phyloP scores from a whole-genome alignment of 1,140 invertebrate species.

The Penaeus chinensis region DNA sequence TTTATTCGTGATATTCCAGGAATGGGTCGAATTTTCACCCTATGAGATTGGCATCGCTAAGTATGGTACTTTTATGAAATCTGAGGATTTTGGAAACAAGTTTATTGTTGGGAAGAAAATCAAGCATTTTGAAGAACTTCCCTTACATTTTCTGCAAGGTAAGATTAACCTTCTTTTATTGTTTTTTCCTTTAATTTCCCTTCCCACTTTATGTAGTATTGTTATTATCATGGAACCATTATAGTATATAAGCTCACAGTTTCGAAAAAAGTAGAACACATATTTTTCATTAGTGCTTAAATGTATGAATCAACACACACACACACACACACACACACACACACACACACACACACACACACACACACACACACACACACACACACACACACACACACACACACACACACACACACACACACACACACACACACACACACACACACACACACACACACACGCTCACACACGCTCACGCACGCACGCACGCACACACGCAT shows the following conservation, averaged over 20 bases:
- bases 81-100: conserved; percentile 70
- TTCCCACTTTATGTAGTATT: not conserved
- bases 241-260: not conserved
- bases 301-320: not conserved
- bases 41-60: conserved; percentile 72
- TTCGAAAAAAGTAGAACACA: not conserved
- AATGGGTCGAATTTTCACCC: conserved; percentile 72
- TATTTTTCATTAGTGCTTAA: not conserved
- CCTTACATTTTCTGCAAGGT: conserved; percentile 69
- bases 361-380: no score
- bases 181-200: not conserved
- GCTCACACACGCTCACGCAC: no score
- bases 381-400: no score
- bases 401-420: no score
- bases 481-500: not conserved
- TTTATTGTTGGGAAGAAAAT: conserved; percentile 70
- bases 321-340: not conserved
- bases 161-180: conserved; percentile 12
- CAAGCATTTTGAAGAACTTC: conserved; percentile 69
- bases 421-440: no score
- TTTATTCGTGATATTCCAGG: conserved; percentile 64
- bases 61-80: conserved; percentile 71
- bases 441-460: no score
- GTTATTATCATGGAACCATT: not conserved
- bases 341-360: no score